phyloP scores from a whole-genome alignment of 2,113 vertebrate species.

The Climacteris rufus region DNA sequence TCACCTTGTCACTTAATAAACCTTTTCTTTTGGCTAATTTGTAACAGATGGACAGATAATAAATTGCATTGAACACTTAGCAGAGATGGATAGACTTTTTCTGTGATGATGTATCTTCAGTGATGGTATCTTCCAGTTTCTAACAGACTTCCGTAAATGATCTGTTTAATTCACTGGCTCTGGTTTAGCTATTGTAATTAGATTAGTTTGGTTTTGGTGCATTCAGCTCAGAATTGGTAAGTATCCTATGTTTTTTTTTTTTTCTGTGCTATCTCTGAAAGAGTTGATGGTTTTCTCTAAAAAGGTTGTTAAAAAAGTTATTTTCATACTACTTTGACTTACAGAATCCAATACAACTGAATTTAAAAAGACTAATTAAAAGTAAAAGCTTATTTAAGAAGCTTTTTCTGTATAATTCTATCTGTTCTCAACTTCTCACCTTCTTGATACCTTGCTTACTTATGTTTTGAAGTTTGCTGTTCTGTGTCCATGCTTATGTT shows the following conservation, averaged over 20 bases:
- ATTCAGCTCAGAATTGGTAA: neutral
- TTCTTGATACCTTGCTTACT: neutral
- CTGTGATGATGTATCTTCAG: neutral
- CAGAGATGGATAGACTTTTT: neutral
- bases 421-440: neutral
- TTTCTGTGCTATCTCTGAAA: neutral
- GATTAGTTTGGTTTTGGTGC: neutral
- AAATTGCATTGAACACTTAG: neutral
- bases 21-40: neutral
- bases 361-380: neutral
- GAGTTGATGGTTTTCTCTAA: neutral
- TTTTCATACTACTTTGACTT: neutral
- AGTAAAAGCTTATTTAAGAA: neutral
- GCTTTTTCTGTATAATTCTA: accelerated
- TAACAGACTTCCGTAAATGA: neutral
- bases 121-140: neutral
- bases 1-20: neutral
- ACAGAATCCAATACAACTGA: neutral
- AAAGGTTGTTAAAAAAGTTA: neutral
- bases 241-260: neutral
- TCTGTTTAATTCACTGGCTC: neutral
- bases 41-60: neutral
- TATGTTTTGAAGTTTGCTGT: neutral
- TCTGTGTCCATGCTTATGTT: neutral
- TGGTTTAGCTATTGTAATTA: neutral